Percentiles rank a stretch among this genome's conserved stretches.
Evolutionary conservation across 2,113 vertebrate species (phyloP).

Genomic region (Sebastes schlegelii): DNA sequence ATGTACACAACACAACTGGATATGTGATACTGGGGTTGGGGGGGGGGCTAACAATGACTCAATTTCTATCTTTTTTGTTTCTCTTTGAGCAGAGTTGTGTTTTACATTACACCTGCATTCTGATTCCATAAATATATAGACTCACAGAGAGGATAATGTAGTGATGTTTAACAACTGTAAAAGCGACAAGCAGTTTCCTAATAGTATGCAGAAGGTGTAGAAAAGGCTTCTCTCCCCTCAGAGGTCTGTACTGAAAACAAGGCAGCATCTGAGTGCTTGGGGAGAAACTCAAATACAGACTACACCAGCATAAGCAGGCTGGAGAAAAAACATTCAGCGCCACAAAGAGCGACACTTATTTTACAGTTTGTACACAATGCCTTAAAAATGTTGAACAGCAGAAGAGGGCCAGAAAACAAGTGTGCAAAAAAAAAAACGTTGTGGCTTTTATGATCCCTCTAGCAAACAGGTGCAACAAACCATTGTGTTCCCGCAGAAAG

Average conservation of each 20-base stretch:
- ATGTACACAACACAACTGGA: constrained; percentile 43
- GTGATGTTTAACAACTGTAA: constrained; percentile 55
- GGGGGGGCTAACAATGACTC: constrained; percentile 15
- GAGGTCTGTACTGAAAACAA: constrained; percentile 41
- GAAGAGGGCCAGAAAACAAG: constrained; percentile 31
- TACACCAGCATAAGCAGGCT: constrained; percentile 30
- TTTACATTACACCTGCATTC: constrained; percentile 11
- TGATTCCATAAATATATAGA: not conserved
- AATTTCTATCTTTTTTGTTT: constrained; percentile 20
- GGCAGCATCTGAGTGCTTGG: constrained; percentile 47
- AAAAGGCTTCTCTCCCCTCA: constrained; percentile 55
- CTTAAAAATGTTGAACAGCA: constrained; percentile 27
- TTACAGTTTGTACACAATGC: constrained; percentile 17
- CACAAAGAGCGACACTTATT: constrained; percentile 43
- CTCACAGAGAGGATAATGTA: not conserved
- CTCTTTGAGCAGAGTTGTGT: constrained; percentile 19
- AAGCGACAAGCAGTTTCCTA: constrained; percentile 69
- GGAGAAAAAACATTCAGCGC: constrained; percentile 42
- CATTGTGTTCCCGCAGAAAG: constrained; percentile 70
- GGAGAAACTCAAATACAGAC: constrained; percentile 69
- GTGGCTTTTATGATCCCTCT: constrained; percentile 73
- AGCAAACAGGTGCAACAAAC: constrained; percentile 85
- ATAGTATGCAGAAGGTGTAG: constrained; percentile 70
- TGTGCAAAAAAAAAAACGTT: constrained; percentile 59
- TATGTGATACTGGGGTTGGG: constrained; percentile 35